Evolutionary conservation across 2,797 vertebrate species (phyloP), one percentile per base, ranked within the genome.

Genomic region (Paguma larvata): DNA sequence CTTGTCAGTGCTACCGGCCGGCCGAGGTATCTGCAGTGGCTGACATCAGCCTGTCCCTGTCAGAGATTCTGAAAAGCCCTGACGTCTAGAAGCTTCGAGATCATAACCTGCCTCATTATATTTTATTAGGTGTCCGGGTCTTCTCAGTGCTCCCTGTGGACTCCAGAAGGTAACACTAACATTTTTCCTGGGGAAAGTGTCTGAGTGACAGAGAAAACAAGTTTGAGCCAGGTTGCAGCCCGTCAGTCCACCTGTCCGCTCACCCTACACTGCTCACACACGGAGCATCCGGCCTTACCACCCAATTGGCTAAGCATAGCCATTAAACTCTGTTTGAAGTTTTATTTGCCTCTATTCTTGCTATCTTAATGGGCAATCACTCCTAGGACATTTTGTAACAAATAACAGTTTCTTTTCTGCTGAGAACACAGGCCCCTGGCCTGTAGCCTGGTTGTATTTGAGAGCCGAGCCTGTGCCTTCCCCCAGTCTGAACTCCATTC

Each of bases 301-400:
- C 91, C 96, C 96, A 82, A 83, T 67, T n/a, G 1, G 65, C 94
- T 78, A 27, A 59, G 73, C 97, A 97, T 96, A 0, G 21, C 97
- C 23, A 4, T 98, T 98, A 97, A 98, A 96, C 59, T 96, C 95
- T 0, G 65, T 98, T 98, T 98, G 97, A 98, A 98, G 97, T 98
- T 98, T 98, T 96, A 97, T 98, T 98, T 98, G 75, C 95, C 70
- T 97, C 97, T 91, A 18, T 67, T 96, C 96, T 53, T 63, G 59
- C 98, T 98, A 98, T 98, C 98, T 98, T 95, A 95, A 53, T 73
- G 95, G 97, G 98, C 98, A 96, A 98, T 98, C 98, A 3, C 98
- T 98, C 98, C 93, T 79, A 97, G 98, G 97, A 98, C 97, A 75
- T 98, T 98, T 97, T 98, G 95, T 98, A 98, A 98, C 98, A 96